Conservation (phyloP, 2,797 vertebrate genomes). For the Vespertilio murinus region DNA sequence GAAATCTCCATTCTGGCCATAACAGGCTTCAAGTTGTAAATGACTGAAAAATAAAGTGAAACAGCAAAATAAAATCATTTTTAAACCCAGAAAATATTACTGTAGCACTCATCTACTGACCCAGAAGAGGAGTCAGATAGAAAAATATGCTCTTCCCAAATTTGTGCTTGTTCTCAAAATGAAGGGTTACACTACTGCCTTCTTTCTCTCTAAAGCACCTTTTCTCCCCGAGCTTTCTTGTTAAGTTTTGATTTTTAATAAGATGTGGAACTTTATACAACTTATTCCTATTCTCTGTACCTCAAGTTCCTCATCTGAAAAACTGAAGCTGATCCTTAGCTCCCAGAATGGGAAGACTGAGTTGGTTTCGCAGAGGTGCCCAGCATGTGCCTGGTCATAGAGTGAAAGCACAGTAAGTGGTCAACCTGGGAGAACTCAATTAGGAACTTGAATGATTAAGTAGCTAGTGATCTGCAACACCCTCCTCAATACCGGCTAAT, state of each 20-base stretch:
- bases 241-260: not conserved
- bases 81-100: not conserved
- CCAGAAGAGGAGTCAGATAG: not conserved
- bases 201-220: not conserved
- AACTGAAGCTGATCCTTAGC: not conserved
- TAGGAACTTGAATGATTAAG: not conserved
- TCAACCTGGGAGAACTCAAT: not conserved
- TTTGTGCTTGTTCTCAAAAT: not conserved
- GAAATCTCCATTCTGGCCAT: not conserved
- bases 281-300: not conserved
- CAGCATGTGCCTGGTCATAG: rapidly evolving
- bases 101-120: not conserved
- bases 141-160: not conserved
- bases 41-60: not conserved
- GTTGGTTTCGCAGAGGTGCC: not conserved
- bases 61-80: slow-evolving; percentile 8
- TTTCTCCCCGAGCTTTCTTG: not conserved
- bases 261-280: not conserved
- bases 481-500: slow-evolving; percentile 4
- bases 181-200: not conserved
- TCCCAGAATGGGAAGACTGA: not conserved
- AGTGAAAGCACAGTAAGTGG: not conserved
- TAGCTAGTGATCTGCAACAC: slow-evolving; percentile 9
- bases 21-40: not conserved
- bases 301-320: slow-evolving; percentile 5